Evolutionary conservation across 2,797 vertebrate species (phyloP).

Genomic region (Dendrocincla fuliginosa): DNA sequence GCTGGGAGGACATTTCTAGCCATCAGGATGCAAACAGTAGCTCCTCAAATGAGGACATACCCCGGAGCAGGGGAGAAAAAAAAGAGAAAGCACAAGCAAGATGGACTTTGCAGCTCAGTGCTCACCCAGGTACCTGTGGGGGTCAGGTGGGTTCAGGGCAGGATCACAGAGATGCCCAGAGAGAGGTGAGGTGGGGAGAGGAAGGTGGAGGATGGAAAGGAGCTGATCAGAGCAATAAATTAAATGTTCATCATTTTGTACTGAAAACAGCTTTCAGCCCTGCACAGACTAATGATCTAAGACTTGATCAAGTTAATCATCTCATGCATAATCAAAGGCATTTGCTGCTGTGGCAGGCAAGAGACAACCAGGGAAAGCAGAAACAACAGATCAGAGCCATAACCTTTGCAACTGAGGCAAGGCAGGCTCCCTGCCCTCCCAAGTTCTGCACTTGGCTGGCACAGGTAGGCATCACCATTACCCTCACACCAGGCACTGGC

Average conservation of each 20-base stretch:
- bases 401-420: background rate
- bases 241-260: background rate
- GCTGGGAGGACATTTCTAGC: background rate
- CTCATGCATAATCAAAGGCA: slow-evolving; percentile 55
- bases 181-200: background rate
- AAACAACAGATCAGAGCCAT: slow-evolving; percentile 1
- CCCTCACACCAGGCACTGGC: background rate
- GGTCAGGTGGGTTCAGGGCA: background rate
- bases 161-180: background rate
- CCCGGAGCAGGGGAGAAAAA: background rate
- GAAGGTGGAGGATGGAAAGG: background rate
- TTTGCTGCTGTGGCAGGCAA: slow-evolving; percentile 21
- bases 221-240: background rate
- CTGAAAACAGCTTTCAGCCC: slow-evolving; percentile 20
- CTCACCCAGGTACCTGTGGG: fast-evolving
- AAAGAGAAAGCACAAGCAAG: background rate
- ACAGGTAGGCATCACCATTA: background rate
- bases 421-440: background rate
- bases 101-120: background rate
- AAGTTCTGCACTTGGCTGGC: background rate
- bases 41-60: background rate
- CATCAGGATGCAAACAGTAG: background rate
- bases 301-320: slow-evolving; percentile 58
- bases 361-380: slow-evolving; percentile 15
- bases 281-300: slow-evolving; percentile 15